phyloP scores from a whole-genome alignment of 2,888 invertebrate genomes.

The Meliscaeva auricollis region DNA sequence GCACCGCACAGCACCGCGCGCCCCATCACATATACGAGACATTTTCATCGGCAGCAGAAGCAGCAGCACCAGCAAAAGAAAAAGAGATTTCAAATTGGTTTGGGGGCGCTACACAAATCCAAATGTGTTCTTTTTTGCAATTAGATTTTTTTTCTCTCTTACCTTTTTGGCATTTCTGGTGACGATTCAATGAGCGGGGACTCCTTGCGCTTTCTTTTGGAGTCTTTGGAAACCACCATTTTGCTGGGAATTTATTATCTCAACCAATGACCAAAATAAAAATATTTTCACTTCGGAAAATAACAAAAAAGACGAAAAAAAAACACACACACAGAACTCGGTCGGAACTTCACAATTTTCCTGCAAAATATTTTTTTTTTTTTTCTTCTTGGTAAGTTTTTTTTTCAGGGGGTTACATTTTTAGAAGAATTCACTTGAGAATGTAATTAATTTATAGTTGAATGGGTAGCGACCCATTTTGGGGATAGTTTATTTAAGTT shows the following conservation, averaged over 20 bases:
- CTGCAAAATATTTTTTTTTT: conserved; percentile 58
- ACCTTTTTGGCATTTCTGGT: conserved; percentile 84
- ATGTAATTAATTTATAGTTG: conserved; percentile 7
- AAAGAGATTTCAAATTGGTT: conserved; percentile 48
- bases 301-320: conserved; percentile 49
- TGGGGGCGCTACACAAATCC: conserved; percentile 57
- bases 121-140: conserved; percentile 35
- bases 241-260: conserved; percentile 72
- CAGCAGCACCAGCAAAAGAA: conserved; percentile 4
- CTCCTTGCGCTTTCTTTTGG: conserved; percentile 83
- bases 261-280: conserved; percentile 63
- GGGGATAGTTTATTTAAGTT: conserved; percentile 34
- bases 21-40: conserved; percentile 50
- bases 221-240: conserved; percentile 84
- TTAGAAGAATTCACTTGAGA: conserved; percentile 52
- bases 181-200: conserved; percentile 83
- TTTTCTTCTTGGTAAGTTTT: conserved; percentile 77
- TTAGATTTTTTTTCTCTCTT: conserved; percentile 68
- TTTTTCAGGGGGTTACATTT: conserved; percentile 80
- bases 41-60: conserved; percentile 23
- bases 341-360: conserved; percentile 59
- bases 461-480: conserved; percentile 27
- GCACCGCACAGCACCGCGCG: conserved; percentile 29
- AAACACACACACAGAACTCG: conserved; percentile 43
- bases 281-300: conserved; percentile 69